A percentile compares a stretch with the other conserved stretches of the same genome.
Evolutionary conservation across 1,140 invertebrate genomes (phyloP).

Genomic region (Phenacoccus solenopsis): DNA sequence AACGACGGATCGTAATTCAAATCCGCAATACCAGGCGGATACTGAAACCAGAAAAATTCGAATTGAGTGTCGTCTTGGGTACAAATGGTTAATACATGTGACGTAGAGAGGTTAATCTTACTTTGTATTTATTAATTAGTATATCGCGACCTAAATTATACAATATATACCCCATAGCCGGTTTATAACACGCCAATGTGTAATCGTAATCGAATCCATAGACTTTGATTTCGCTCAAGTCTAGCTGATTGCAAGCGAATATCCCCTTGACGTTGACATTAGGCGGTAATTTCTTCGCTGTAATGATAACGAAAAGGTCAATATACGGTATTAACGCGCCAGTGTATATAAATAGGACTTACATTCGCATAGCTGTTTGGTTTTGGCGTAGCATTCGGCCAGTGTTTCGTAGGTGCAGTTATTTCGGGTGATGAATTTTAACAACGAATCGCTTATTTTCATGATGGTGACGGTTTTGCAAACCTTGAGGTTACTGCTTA

Average conservation of each 20-base stretch:
- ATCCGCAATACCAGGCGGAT: constrained; percentile 69
- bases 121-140: constrained; percentile 78
- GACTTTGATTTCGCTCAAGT: constrained; percentile 79
- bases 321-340: neutral
- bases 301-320: constrained; percentile 18
- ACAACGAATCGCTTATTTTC: no score
- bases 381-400: constrained; percentile 26
- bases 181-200: constrained; percentile 90
- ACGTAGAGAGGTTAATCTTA: constrained; percentile 33
- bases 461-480: no score
- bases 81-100: no score
- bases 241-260: constrained; percentile 94
- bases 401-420: constrained; percentile 14
- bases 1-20: constrained; percentile 79
- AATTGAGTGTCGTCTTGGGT: neutral
- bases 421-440: no score
- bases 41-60: constrained; percentile 62
- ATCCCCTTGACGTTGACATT: constrained; percentile 75
- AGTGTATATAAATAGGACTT: constrained; percentile 20
- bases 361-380: constrained; percentile 30
- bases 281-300: constrained; percentile 74
- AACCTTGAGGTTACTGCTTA: no score
- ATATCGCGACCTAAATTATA: constrained; percentile 81
- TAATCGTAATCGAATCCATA: constrained; percentile 99
- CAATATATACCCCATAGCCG: constrained; percentile 75